Evolutionary conservation across 2,888 invertebrate species (phyloP).

Genomic region (Serripes groenlandicus): DNA sequence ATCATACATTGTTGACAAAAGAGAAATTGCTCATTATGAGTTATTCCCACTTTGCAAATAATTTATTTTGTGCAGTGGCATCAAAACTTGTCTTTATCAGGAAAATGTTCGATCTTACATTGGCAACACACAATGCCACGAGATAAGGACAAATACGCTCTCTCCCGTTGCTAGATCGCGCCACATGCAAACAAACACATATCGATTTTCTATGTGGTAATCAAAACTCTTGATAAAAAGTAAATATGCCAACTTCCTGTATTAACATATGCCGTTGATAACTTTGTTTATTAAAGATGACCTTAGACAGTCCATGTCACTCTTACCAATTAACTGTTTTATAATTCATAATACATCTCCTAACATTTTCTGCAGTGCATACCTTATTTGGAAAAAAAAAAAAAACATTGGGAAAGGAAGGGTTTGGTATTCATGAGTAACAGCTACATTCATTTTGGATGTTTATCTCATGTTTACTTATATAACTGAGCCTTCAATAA

Average conservation of each 20-base stretch:
- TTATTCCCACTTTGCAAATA: background rate
- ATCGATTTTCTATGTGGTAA: slow-evolving; percentile 23
- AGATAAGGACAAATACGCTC: background rate
- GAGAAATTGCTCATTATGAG: background rate
- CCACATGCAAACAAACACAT: slow-evolving; percentile 18
- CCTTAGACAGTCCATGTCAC: slow-evolving; percentile 12
- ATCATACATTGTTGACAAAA: background rate
- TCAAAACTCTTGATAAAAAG: slow-evolving; percentile 11
- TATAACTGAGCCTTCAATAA: no score
- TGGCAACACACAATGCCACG: background rate
- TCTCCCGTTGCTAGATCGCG: slow-evolving; percentile 8
- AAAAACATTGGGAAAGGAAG: no score
- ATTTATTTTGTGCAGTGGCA: background rate
- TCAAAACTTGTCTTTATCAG: background rate
- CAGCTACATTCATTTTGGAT: no score
- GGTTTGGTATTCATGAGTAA: no score
- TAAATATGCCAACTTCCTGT: slow-evolving; percentile 18
- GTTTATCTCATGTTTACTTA: no score
- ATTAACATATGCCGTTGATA: slow-evolving; percentile 23
- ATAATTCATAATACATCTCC: no score
- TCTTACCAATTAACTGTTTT: no score
- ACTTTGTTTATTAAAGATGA: background rate
- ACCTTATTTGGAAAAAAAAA: no score
- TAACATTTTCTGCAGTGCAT: no score
- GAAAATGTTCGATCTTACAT: background rate